These are phyloP conservation scores for Osedax fenrisi DNA, from an alignment of 2,888 invertebrate genomes.

Conservation along the genomic window DNA sequence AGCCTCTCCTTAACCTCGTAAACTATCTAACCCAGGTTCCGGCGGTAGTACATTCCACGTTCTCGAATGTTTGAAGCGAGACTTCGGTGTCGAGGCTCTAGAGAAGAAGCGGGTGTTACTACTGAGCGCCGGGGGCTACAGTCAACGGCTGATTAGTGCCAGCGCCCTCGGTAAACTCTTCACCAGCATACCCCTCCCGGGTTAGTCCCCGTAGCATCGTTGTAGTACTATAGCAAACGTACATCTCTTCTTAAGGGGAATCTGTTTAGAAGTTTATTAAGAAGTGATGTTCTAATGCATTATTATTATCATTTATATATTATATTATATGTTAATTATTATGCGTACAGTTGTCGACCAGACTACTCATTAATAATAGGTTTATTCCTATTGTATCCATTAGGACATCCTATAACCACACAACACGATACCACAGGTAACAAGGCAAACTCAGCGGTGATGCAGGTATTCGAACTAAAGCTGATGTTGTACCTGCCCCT, in stretches of 20 bases:
- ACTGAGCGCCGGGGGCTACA: slow-evolving; percentile 52
- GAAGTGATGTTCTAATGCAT: too few relatives aligned
- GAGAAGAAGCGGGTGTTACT: slow-evolving; percentile 45
- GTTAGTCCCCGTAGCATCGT: too few relatives aligned
- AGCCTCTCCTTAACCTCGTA: too few relatives aligned
- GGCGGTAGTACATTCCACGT: slow-evolving; percentile 51
- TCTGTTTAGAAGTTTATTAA: neutral
- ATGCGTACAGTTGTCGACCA: too few relatives aligned
- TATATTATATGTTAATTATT: too few relatives aligned
- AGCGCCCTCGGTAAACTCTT: slow-evolving; percentile 52
- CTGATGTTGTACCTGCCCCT: slow-evolving; percentile 51
- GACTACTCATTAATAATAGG: too few relatives aligned
- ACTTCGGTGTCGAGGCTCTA: slow-evolving; percentile 43
- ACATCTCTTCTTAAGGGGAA: neutral
- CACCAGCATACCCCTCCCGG: slow-evolving; percentile 49
- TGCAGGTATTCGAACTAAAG: slow-evolving; percentile 52
- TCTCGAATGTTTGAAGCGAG: slow-evolving; percentile 40
- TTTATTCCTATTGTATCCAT: too few relatives aligned
- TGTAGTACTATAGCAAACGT: slow-evolving; percentile 12
- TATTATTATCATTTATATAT: too few relatives aligned
- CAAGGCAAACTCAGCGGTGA: too few relatives aligned
- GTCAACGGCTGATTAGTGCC: slow-evolving; percentile 52
- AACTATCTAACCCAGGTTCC: slow-evolving; percentile 43
- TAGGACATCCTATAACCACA: too few relatives aligned
- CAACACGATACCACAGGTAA: too few relatives aligned